Percentiles rank a stretch among this genome's conserved stretches.
Conservation (phyloP, 1,140 invertebrate genomes). For the Hyles vespertilio region DNA sequence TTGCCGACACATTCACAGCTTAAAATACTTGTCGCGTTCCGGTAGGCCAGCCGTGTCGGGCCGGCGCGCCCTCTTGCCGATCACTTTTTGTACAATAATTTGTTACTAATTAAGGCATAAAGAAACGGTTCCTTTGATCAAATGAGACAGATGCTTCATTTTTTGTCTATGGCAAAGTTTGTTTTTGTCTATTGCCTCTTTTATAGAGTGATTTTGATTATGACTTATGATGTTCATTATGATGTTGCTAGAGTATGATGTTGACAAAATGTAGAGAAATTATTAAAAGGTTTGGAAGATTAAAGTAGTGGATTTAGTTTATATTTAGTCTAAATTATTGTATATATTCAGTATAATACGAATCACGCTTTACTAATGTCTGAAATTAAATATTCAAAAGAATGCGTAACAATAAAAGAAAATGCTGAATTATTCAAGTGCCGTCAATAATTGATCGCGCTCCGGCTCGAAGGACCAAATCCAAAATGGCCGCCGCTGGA, state of each 20-base stretch:
- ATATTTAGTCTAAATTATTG: too few relatives aligned
- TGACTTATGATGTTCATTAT: too few relatives aligned
- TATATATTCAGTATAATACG: too few relatives aligned
- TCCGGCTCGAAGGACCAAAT: constrained; percentile 28
- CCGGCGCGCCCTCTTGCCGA: not conserved
- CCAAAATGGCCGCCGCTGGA: constrained; percentile 58
- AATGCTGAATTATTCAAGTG: too few relatives aligned
- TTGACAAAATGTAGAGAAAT: too few relatives aligned
- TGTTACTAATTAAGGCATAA: constrained; percentile 54
- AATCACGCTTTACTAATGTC: too few relatives aligned
- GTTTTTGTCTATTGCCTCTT: too few relatives aligned
- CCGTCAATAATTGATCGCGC: constrained; percentile 10
- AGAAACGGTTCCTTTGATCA: constrained; percentile 28
- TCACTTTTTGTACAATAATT: constrained; percentile 41
- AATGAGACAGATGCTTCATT: constrained; percentile 13
- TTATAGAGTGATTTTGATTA: too few relatives aligned
- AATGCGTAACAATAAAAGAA: not conserved
- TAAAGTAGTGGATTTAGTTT: too few relatives aligned
- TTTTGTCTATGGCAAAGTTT: not conserved
- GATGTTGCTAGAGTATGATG: too few relatives aligned
- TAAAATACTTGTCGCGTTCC: constrained; percentile 17
- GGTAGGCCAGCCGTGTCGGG: constrained; percentile 21
- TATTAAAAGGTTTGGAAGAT: too few relatives aligned
- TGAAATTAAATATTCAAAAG: not conserved
- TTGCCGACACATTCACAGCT: not conserved